phyloP scores from a whole-genome alignment of 2,797 vertebrate genomes.

The Malurus leucopterus region DNA sequence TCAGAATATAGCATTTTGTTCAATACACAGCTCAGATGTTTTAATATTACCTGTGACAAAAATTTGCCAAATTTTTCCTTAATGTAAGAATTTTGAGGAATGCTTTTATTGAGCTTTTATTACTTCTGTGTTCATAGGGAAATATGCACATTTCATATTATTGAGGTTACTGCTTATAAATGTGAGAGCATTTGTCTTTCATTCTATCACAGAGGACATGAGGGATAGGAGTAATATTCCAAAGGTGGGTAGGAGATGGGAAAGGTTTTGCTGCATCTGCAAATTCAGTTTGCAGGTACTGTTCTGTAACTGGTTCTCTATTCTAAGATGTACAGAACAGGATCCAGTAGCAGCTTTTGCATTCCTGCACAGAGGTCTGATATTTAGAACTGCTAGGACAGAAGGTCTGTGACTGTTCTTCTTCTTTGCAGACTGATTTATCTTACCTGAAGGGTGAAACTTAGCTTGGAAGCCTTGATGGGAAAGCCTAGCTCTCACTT shows the following conservation, averaged over 20 bases:
- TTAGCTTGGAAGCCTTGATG: not conserved
- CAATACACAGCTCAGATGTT: not conserved
- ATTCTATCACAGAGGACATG: not conserved
- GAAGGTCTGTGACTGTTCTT: not conserved
- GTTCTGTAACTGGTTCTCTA: not conserved
- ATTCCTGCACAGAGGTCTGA: not conserved
- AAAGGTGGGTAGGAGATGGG: not conserved
- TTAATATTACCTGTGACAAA: not conserved
- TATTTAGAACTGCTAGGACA: not conserved
- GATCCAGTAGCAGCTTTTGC: not conserved
- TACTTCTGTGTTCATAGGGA: not conserved
- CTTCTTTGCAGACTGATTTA: not conserved
- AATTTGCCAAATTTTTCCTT: not conserved
- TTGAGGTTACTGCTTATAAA: not conserved
- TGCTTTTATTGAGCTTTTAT: not conserved
- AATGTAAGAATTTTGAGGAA: not conserved
- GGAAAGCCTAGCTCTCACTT: not conserved
- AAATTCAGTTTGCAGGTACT: not conserved
- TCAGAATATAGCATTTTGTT: not conserved
- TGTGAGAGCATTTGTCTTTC: not conserved
- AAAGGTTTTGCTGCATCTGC: not conserved
- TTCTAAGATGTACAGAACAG: not conserved
- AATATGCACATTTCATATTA: not conserved
- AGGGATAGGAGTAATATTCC: not conserved
- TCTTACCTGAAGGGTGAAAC: not conserved